A percentile compares a stretch with the other conserved stretches of the same genome.
Evolutionary conservation across 2,888 invertebrate species (phyloP).

Genomic region (Drosophila pseudotakahashii): DNA sequence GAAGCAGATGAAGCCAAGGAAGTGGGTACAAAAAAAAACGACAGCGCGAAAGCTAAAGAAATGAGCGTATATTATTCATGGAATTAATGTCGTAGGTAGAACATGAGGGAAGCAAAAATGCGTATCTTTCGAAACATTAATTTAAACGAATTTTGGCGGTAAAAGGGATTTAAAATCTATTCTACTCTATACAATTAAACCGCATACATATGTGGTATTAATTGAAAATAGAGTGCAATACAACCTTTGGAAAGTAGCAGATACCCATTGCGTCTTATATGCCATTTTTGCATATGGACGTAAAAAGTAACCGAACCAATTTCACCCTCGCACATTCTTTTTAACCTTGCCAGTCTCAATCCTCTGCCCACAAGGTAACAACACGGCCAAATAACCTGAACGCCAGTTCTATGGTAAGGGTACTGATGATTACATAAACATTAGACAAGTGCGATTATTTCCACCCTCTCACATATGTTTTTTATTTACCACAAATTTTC

Average conservation of each 20-base stretch:
- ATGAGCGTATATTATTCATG: slow-evolving; percentile 80
- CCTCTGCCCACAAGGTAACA: slow-evolving; percentile 33
- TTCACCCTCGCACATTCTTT: slow-evolving; percentile 1
- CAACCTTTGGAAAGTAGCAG: too few relatives aligned
- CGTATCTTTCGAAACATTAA: neutral
- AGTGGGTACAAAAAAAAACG: slow-evolving; percentile 7
- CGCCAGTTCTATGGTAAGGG: slow-evolving; percentile 67
- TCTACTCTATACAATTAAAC: too few relatives aligned
- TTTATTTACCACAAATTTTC: slow-evolving; percentile 81
- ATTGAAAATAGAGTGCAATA: neutral
- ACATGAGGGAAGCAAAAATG: neutral
- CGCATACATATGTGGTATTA: neutral
- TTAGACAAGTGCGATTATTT: slow-evolving; percentile 65
- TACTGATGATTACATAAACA: slow-evolving; percentile 71
- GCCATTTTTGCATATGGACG: slow-evolving; percentile 4
- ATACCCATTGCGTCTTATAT: neutral
- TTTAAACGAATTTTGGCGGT: neutral
- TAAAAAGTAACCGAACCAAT: neutral
- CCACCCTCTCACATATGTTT: slow-evolving; percentile 31
- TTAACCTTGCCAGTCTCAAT: neutral
- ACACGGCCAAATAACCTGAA: slow-evolving; percentile 35
- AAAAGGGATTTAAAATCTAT: neutral
- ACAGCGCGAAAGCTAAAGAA: slow-evolving; percentile 68
- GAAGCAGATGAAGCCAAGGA: slow-evolving; percentile 17
- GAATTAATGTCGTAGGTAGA: slow-evolving; percentile 71